Base-by-base conservation (phyloP, 2,888 invertebrate genomes). In the Heteromurus nitidus region DNA sequence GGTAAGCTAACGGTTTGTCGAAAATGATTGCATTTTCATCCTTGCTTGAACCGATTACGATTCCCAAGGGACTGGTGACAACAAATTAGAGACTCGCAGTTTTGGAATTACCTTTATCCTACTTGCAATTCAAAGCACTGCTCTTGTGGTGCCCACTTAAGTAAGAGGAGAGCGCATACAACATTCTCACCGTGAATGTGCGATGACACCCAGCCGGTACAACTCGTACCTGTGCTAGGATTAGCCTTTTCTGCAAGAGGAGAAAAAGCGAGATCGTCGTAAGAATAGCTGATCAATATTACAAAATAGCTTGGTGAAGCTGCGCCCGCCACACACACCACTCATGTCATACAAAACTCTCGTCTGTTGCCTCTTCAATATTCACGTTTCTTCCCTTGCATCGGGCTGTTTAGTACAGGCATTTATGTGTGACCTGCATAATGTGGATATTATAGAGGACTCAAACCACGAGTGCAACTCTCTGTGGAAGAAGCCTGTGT, bases 31-130 rank as follows among this genome's bases (percentile, higher is more conserved):
- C 69, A 77, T 69, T 69, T 69, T 62, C 76, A 53, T 44, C 13
- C 36, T 65, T 65, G 36, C 79, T 79, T 50, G 47, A 80, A 80
- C 80, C 80, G 64, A 80, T 80, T 72, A 80, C 47, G 47, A 73
- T 67, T 47, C 80, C 72, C 73, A 2, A 28, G 70, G 47, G 80
- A 36, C 80, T 47, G 42, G 58, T 72, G 70, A 80, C 65, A 73
- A 80, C 73, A 73, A 80, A 80, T 73, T 80, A 65, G 73, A 64
- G 73, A 80, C 53, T 64, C 16, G 72, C 55, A 72, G 28, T 44
- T n/a, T 55, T 55, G 36, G 28, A n/a, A 72, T 72, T 80, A 72
- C 26, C 65, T 50, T 68, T 53, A 65, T 70, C 47, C 76, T 62
- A 69, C 64, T 44, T 69, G 69, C 28, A 55, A 31, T 62, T 42